These are phyloP conservation scores for Echinarachnius parma DNA, from an alignment of 53 echinoderm and acorn worm species.

Conservation along the genomic window DNA sequence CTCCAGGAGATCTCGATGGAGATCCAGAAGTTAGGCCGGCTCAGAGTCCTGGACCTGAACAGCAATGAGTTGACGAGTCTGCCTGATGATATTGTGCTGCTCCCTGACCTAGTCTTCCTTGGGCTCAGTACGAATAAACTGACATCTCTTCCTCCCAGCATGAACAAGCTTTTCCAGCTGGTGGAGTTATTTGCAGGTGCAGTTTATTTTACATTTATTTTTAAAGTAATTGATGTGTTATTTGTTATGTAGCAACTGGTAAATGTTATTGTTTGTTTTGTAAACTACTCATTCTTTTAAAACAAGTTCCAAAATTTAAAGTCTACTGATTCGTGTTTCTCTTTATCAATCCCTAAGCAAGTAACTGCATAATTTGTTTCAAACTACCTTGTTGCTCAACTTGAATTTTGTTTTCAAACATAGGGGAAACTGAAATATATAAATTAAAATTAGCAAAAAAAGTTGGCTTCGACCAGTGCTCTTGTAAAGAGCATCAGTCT, in stretches of 20 bases:
- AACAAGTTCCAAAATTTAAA: no score
- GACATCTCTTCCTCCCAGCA: slow-evolving; percentile 47
- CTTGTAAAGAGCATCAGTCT: no score
- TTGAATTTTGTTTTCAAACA: no score
- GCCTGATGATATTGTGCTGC: slow-evolving; percentile 55
- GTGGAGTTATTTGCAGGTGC: slow-evolving; percentile 65
- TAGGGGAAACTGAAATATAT: no score
- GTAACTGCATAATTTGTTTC: no score
- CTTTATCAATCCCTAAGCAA: no score
- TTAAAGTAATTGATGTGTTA: not conserved
- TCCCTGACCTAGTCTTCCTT: slow-evolving; percentile 56
- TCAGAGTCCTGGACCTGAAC: slow-evolving; percentile 67
- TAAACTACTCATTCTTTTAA: no score
- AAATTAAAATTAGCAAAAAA: no score
- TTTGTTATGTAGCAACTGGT: not conserved
- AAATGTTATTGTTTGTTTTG: no score
- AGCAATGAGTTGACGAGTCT: slow-evolving; percentile 62
- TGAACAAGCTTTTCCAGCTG: slow-evolving; percentile 59
- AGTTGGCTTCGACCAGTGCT: no score
- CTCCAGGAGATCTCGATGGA: slow-evolving; percentile 77
- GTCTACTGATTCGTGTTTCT: no score
- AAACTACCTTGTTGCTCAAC: no score
- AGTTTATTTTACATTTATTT: not conserved
- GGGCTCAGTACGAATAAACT: slow-evolving; percentile 66
- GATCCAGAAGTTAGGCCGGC: slow-evolving; percentile 67